These are phyloP conservation scores for Paragorgia papillata DNA, from an alignment of 92 coral and sea anemone genomes.

Conservation along the genomic window DNA sequence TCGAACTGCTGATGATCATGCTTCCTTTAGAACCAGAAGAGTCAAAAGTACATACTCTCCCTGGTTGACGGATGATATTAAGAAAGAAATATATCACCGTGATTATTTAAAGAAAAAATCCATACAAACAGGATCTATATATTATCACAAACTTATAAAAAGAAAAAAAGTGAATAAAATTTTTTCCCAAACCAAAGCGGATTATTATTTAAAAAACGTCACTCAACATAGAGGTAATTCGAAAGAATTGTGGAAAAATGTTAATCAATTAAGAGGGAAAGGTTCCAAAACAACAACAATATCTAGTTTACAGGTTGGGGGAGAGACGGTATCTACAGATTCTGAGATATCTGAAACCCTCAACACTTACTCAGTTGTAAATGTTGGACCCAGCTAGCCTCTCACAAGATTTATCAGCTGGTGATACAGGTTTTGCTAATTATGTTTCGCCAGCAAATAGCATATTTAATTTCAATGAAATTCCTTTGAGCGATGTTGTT, in stretches of 20 bases:
- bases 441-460: background rate
- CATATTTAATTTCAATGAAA: background rate
- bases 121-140: background rate
- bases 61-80: background rate
- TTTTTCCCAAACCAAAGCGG: background rate
- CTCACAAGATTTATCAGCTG: background rate
- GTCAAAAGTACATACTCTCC: background rate
- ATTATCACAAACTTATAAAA: background rate
- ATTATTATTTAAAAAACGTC: background rate
- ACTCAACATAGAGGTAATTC: background rate
- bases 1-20: background rate
- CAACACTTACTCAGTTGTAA: background rate
- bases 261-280: constrained; percentile 3
- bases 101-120: constrained; percentile 10
- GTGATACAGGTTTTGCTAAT: background rate
- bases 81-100: background rate
- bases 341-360: background rate
- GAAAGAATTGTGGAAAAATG: constrained; percentile 1
- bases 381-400: constrained; percentile 3
- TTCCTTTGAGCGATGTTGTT: background rate
- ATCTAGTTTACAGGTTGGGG: background rate
- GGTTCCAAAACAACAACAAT: constrained; percentile 12
- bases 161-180: background rate
- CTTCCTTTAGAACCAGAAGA: background rate
- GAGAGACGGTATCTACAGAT: background rate